A percentile compares a stretch with the other conserved stretches of the same genome.
These are phyloP conservation scores for Oxystoma pomonae DNA, from an alignment of 2,888 invertebrate species.

Conservation along the genomic window DNA sequence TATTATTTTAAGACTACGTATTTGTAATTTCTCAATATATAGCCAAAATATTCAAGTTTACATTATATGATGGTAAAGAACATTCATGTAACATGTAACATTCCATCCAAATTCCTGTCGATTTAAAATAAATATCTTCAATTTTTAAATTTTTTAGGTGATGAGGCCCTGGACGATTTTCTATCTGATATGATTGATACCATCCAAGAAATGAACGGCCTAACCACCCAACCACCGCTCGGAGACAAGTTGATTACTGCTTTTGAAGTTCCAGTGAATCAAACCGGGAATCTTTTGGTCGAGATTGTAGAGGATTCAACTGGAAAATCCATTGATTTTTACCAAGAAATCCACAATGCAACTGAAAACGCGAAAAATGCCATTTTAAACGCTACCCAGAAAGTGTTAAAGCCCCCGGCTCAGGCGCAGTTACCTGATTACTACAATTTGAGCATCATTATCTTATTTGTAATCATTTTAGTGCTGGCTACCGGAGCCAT, in stretches of 20 bases:
- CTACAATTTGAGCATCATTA: neutral
- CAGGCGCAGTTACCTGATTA: neutral
- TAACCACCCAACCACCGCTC: neutral
- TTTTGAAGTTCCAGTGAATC: neutral
- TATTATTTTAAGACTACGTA: too few relatives aligned
- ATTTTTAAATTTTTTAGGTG: neutral
- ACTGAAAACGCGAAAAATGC: neutral
- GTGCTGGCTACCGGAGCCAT: neutral
- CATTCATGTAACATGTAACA: too few relatives aligned
- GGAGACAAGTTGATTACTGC: neutral
- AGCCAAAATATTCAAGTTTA: too few relatives aligned
- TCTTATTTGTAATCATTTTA: neutral
- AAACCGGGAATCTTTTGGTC: slow-evolving; percentile 3
- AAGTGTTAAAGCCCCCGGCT: neutral
- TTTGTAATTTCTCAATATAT: too few relatives aligned
- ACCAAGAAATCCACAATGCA: slow-evolving; percentile 7
- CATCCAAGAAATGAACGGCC: neutral
- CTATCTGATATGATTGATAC: neutral
- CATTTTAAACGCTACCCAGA: neutral
- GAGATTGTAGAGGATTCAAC: slow-evolving; percentile 7
- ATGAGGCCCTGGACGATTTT: neutral
- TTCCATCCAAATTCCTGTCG: too few relatives aligned
- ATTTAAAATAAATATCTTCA: neutral
- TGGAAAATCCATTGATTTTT: slow-evolving; percentile 11
- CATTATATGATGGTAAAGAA: too few relatives aligned